Base-by-base conservation (phyloP, 2,797 vertebrate genomes). In the Sylvilagus floridanus region DNA sequence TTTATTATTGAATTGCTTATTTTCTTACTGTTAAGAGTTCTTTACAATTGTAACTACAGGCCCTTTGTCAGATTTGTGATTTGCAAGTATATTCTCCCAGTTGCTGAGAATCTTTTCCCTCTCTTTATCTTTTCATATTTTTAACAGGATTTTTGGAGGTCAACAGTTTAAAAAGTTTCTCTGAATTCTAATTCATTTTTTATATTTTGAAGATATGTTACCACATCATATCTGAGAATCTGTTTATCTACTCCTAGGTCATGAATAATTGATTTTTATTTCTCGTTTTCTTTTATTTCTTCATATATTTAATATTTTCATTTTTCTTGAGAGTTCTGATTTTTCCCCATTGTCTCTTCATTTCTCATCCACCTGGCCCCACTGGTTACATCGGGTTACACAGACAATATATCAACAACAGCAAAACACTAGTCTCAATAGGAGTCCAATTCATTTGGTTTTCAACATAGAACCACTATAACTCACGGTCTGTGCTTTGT, bases 1-100 rank as follows among this genome's bases (percentile, higher is more conserved):
- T 89, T 86, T 90, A 26, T 86, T 86, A 86, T 21, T 68, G 37
- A 37, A 54, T 50, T 42, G 37, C 37, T 42, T 42, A 6, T 42
- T 90, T 90, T 87, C 62, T 87, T 73, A 94, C 28, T 65, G 62
- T 35, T 92, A 30, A 81, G 47, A 50, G 21, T 26, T 69, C 26
- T 17, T 76, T 76, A 65, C 22, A 66, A 72, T 65, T 88, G 54
- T 69, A 24, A 30, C 35, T 35, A 26, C 17, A 91, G 85, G 19
- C 22, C 72, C 37, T 89, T 84, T 71, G 5, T 54, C 50, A 5
- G 28, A 73, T 75, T 42, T 17, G 3, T n/a, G 50, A 81, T 68
- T 82, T 75, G 16, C 22, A 84, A 73, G 28, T 37, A 50, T n/a
- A 35, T 89, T 30, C 47, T 78, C 37, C 22, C 24, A 91, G 73